Evolutionary conservation across 1,140 invertebrate genomes (phyloP), one percentile per base, ranked within the genome.

Genomic region (Neelides sp.): DNA sequence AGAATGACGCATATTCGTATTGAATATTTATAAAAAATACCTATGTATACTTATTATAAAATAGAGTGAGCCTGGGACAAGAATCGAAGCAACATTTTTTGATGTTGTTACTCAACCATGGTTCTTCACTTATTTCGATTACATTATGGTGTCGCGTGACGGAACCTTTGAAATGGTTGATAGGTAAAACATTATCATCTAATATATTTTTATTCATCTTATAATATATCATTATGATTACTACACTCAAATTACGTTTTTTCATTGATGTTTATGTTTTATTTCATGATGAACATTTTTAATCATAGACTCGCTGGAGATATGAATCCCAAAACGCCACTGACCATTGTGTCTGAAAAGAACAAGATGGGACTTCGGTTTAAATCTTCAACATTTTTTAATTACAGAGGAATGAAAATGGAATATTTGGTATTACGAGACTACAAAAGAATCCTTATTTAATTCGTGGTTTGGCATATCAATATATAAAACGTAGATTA

Each of bases 121-220:
- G 59, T 59, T 61, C 26, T 59, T 61, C 32, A 58, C 56, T 0
- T 61, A 59, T 40, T 61, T 58, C 45, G 59, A 61, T 48, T 61
- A 54, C 39, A 42, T 61, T 10, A 55, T 56, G 54, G 47, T 61
- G 40, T 46, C 59, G n/a, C 56, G 48, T 32, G 34, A 52, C 41
- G 59, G 59, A 44, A 56, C 50, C 34, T 61, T 53, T 23, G 22
- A 49, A 1, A 57, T 47, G 13, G 53, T 58, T 8, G 57, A 61
- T 32, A 52, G 58, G 58, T 57, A 56, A 27, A 20, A 13, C 37
- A 2, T 27, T 28, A 4, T 43, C 45, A 22, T 10, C 3, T 10
- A 34, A 4, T 13, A 19, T 4, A 27, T 10, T 4, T 7, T 17
- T 3, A 40, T 8, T n/a, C 15, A 22, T 32, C 5, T n/a, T 27